phyloP scores from a whole-genome alignment of 2,113 vertebrate species.

The Chinchilla lanigera region DNA sequence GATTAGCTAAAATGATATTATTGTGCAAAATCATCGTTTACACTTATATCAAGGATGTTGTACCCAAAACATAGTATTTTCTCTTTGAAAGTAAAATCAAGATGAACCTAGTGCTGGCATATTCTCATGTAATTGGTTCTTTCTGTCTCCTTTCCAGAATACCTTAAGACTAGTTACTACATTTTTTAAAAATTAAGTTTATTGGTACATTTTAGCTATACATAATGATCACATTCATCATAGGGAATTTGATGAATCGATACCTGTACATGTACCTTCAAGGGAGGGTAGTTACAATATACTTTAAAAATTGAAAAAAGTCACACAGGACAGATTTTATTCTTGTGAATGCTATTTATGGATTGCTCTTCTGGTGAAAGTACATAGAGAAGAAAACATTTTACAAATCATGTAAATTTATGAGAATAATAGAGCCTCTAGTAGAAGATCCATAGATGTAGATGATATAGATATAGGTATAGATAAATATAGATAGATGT shows the following conservation, averaged over 20 bases:
- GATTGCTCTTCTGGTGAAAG: neutral
- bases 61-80: neutral
- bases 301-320: conserved; percentile 41
- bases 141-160: neutral
- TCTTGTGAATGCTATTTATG: neutral
- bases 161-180: neutral
- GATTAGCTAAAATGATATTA: neutral
- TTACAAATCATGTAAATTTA: neutral
- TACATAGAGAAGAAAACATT: neutral
- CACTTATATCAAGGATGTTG: neutral
- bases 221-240: neutral
- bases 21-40: neutral
- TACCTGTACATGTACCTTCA: too few species aligned
- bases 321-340: neutral
- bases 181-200: neutral
- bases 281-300: too few species aligned
- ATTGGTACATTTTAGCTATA: neutral
- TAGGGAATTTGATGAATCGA: neutral
- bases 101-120: neutral
- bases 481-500: too few species aligned
- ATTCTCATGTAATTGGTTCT: neutral
- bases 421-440: neutral
- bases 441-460: neutral
- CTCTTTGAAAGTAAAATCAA: conserved; percentile 13
- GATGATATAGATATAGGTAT: too few species aligned